Evolutionary conservation across 2,888 invertebrate species (phyloP), one percentile per base, ranked within the genome.

Genomic region (Byasa hedistus): DNA sequence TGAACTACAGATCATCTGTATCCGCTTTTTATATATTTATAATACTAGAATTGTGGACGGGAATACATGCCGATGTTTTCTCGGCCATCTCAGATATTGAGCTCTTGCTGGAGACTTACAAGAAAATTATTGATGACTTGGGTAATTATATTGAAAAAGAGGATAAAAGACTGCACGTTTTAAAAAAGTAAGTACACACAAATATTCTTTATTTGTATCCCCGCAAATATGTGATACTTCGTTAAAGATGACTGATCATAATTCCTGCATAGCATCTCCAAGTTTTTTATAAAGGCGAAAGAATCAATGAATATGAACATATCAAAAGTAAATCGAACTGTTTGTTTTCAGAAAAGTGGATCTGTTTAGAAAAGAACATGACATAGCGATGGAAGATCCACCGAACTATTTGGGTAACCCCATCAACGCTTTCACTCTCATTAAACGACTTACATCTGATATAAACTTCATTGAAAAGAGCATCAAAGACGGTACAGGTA

Each of bases 21-120:
- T 52, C 22, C 22, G 52, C 52, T n/a, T 23, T 60, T 51, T 67
- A 55, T 56, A 21, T 64, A 21, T 15, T 39, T n/a, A 3, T 57
- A 54, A 58, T n/a, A 22, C 51, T 63, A n/a, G 23, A 51, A 66
- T 36, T 79, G 12, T 77, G 71, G 68, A 68, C 78, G 58, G 78
- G 78, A 73, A 73, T 82, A 12, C 72, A 73, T 7, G 86, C 85
- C 10, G 99, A 99, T 86, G 91, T 99, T 32, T 99, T 96, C 87
- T 99, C 99, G 0, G 98, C 99, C 1, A 93, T 99, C 78, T 96
- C 96, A 1, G 98, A 99, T 82, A 94, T 99, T 87, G 98, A 99
- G 86, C 96, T 96, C 75, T 93, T 51, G 19, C 3, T 51, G 51
- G 95, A 96, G 81, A 98, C 98, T 39, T 99, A 99, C 89, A 94